phyloP scores from a whole-genome alignment of 2,797 vertebrate genomes.

The Picus viridis region DNA sequence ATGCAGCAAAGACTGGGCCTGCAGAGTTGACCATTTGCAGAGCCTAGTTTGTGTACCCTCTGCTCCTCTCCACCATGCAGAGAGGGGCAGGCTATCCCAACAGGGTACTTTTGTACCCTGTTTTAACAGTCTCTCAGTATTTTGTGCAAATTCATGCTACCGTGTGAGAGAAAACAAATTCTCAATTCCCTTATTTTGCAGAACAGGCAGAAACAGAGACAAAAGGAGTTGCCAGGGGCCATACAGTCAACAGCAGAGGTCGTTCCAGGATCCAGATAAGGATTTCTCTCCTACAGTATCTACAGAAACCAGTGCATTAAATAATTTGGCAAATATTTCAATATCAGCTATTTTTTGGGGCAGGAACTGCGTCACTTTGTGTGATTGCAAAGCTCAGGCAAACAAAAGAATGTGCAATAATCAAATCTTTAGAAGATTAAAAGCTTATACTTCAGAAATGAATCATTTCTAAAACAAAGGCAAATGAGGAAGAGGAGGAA shows the following conservation, averaged over 20 bases:
- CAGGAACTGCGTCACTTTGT: slow-evolving; percentile 32
- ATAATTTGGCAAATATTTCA: slow-evolving; percentile 24
- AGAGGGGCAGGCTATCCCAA: background rate
- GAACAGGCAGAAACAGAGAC: background rate
- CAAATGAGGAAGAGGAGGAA: slow-evolving; percentile 19
- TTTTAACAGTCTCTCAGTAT: background rate
- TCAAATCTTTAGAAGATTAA: slow-evolving; percentile 48
- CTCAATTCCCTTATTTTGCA: background rate
- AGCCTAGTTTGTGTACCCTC: background rate
- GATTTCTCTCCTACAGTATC: background rate
- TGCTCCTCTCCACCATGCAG: background rate
- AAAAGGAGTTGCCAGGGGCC: background rate
- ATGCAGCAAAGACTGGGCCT: background rate
- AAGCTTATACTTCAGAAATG: slow-evolving; percentile 14
- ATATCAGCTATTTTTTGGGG: background rate
- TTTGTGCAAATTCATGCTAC: background rate
- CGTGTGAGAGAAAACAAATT: background rate
- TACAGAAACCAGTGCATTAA: background rate
- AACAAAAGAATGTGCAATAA: slow-evolving; percentile 47
- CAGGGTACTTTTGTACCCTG: background rate
- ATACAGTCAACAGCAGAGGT: background rate
- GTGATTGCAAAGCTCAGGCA: background rate
- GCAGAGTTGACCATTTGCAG: background rate
- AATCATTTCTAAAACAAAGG: slow-evolving; percentile 56
- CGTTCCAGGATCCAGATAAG: background rate